These are phyloP conservation scores for Kradibia gibbosae DNA, from an alignment of 1,140 invertebrate species.

Conservation along the genomic window DNA sequence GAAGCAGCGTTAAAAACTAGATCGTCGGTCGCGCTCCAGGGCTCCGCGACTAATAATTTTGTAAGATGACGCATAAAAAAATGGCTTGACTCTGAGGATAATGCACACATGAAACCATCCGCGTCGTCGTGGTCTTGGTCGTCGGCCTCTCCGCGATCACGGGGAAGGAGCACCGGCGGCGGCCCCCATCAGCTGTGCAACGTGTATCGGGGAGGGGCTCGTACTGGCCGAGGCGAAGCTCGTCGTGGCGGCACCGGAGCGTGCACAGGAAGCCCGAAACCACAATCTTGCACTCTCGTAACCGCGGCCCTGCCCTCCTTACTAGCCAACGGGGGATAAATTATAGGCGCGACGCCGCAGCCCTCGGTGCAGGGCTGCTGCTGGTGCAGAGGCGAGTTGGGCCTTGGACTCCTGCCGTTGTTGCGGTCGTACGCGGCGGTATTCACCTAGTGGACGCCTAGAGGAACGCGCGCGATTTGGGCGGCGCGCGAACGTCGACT, in stretches of 20 bases:
- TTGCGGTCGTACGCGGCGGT: not conserved
- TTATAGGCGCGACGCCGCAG: not conserved
- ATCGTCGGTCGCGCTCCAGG: too few relatives aligned
- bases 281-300: not conserved
- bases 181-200: too few relatives aligned
- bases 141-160: not conserved
- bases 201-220: too few relatives aligned
- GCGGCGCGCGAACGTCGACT: conserved; percentile 69
- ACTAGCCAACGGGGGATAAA: too few relatives aligned
- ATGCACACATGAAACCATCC: too few relatives aligned
- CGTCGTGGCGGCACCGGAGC: not conserved
- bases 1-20: too few relatives aligned
- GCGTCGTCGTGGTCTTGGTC: not conserved
- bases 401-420: not conserved
- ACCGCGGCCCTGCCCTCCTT: not conserved
- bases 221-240: too few relatives aligned
- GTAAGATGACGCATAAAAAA: too few relatives aligned
- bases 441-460: not conserved
- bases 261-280: too few relatives aligned
- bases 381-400: not conserved
- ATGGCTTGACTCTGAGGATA: too few relatives aligned
- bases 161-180: not conserved
- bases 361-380: not conserved
- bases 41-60: too few relatives aligned
- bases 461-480: conserved; percentile 51